Conservation (phyloP, 2,888 invertebrate genomes). For the Phaedon cochleariae region DNA sequence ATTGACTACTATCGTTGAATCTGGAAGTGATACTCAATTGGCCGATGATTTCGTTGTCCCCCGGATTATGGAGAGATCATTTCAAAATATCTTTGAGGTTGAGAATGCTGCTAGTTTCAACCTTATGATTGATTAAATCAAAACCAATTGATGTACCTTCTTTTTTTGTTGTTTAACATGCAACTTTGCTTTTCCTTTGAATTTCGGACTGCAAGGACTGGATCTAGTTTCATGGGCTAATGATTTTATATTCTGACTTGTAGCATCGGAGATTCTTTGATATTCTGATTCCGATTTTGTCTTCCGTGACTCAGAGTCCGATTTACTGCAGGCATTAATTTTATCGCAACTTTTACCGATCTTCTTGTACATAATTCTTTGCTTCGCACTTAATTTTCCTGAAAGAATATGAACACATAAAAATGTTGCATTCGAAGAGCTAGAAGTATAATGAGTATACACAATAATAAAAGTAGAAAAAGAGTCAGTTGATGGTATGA, state of each 20-base stretch:
- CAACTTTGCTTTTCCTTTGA: conserved; percentile 54
- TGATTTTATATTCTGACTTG: conserved; percentile 64
- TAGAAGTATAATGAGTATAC: neutral
- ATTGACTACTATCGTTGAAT: too few relatives aligned
- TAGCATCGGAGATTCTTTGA: conserved; percentile 67
- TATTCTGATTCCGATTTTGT: conserved; percentile 64
- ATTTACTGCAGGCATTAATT: conserved; percentile 55
- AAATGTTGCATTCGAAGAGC: neutral
- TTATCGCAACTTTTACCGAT: conserved; percentile 62
- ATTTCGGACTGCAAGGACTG: conserved; percentile 59
- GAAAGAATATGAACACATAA: conserved; percentile 1
- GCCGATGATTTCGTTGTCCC: too few relatives aligned
- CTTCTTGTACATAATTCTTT: conserved; percentile 60
- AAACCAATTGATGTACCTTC: too few relatives aligned
- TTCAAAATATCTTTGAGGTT: too few relatives aligned
- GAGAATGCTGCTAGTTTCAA: too few relatives aligned
- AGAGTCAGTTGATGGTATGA: too few relatives aligned
- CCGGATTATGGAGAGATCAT: too few relatives aligned
- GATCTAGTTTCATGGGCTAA: conserved; percentile 63
- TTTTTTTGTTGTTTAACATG: conserved; percentile 49
- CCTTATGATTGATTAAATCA: too few relatives aligned
- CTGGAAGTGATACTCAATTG: too few relatives aligned
- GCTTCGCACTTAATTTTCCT: conserved; percentile 54
- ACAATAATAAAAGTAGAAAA: too few relatives aligned
- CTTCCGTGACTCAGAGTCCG: conserved; percentile 51